A percentile compares a stretch with the other conserved stretches of the same genome.
Evolutionary conservation across 2,888 invertebrate genomes (phyloP).

Genomic region (Hirtodrosophila cameraria): DNA sequence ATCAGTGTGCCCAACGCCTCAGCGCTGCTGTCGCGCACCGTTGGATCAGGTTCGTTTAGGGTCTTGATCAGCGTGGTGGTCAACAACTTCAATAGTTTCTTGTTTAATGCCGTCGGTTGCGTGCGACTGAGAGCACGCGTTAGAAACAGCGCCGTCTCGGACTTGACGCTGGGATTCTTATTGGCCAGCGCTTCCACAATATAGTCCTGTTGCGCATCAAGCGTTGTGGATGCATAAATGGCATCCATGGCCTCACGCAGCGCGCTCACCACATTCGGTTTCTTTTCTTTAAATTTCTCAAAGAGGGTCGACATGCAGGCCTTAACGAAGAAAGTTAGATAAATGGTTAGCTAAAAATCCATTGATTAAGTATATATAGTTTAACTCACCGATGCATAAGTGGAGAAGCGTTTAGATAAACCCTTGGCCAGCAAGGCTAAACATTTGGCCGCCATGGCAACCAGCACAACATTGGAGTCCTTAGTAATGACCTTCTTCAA

Average conservation of each 20-base stretch:
- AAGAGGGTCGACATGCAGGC: constrained; percentile 91
- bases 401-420: constrained; percentile 93
- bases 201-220: constrained; percentile 94
- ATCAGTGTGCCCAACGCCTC: constrained; percentile 97
- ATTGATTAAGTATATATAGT: neutral
- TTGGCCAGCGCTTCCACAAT: constrained; percentile 93
- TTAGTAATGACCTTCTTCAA: constrained; percentile 96
- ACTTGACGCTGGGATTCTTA: constrained; percentile 95
- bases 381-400: constrained; percentile 88
- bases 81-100: constrained; percentile 94
- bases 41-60: constrained; percentile 88
- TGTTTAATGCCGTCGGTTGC: constrained; percentile 92
- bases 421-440: constrained; percentile 93
- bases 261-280: constrained; percentile 93
- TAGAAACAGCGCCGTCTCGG: constrained; percentile 93
- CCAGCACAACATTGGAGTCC: constrained; percentile 97
- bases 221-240: constrained; percentile 91
- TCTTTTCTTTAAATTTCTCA: constrained; percentile 99
- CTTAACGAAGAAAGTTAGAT: constrained; percentile 41
- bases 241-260: constrained; percentile 96
- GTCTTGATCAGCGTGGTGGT: constrained; percentile 91
- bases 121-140: constrained; percentile 93
- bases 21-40: constrained; percentile 95
- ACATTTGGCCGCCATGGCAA: constrained; percentile 93
- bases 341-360: no score